These are phyloP conservation scores for Gymnoscopelus braueri DNA, from an alignment of 2,797 vertebrate species.

Conservation along the genomic window DNA sequence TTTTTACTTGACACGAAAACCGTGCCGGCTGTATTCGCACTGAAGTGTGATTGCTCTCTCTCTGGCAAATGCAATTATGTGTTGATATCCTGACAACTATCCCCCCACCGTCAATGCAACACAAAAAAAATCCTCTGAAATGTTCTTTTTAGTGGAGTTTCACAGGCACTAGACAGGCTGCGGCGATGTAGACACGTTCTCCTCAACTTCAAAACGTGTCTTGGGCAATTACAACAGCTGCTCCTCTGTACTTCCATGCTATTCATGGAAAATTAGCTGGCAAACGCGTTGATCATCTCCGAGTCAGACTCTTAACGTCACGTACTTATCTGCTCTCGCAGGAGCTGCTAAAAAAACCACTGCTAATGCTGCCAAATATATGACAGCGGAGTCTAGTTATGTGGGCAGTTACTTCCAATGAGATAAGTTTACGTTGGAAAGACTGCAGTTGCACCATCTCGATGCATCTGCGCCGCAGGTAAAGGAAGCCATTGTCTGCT, in stretches of 20 bases:
- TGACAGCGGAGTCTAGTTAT: no score
- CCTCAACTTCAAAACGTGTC: not conserved
- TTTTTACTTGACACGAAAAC: slow-evolving; percentile 1
- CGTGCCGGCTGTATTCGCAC: not conserved
- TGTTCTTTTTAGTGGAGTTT: slow-evolving; percentile 16
- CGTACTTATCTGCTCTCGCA: not conserved
- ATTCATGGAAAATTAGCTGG: not conserved
- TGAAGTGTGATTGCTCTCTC: slow-evolving; percentile 9
- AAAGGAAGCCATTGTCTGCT: no score
- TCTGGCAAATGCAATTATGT: slow-evolving; percentile 2
- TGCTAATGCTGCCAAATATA: no score
- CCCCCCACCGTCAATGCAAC: not conserved
- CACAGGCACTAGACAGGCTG: slow-evolving; percentile 4
- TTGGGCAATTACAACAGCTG: slow-evolving; percentile 11
- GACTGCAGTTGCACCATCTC: no score
- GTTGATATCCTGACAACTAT: slow-evolving; percentile 4
- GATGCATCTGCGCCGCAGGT: no score
- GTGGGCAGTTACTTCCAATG: no score
- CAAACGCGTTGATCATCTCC: not conserved
- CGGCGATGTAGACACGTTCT: slow-evolving; percentile 4
- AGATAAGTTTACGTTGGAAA: no score
- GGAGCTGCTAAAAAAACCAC: no score
- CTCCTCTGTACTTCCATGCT: not conserved
- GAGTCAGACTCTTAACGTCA: not conserved
- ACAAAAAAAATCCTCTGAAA: not conserved